These are phyloP conservation scores for Drosophila robusta DNA, from an alignment of 2,888 invertebrate species.

Conservation along the genomic window DNA sequence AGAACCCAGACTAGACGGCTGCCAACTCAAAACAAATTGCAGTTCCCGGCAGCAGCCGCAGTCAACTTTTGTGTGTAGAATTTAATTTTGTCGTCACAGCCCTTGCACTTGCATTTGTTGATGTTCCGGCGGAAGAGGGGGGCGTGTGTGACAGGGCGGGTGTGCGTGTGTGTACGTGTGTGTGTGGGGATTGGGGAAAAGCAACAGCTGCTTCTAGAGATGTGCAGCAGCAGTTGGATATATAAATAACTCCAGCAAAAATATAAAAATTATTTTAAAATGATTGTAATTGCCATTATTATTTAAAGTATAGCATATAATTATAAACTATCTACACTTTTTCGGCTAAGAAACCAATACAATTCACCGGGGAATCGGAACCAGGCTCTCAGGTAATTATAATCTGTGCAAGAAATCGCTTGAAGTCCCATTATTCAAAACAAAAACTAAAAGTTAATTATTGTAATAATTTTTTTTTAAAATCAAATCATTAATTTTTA, in stretches of 20 bases:
- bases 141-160: background rate
- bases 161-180: background rate
- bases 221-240: conserved; percentile 10
- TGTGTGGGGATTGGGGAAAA: background rate
- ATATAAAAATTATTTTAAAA: background rate
- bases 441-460: too few relatives aligned
- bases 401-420: too few relatives aligned
- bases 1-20: conserved; percentile 25
- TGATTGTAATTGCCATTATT: too few relatives aligned
- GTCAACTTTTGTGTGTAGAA: conserved; percentile 52
- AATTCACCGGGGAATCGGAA: too few relatives aligned
- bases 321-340: too few relatives aligned
- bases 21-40: conserved; percentile 62
- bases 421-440: too few relatives aligned
- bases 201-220: conserved; percentile 33
- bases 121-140: background rate
- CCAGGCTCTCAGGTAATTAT: too few relatives aligned
- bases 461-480: too few relatives aligned
- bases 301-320: too few relatives aligned
- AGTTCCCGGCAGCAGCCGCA: conserved; percentile 28
- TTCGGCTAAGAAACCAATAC: too few relatives aligned
- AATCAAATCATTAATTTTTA: too few relatives aligned
- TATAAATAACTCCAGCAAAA: background rate
- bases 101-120: conserved; percentile 33
- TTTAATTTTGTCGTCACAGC: conserved; percentile 60